Evolutionary conservation across 1,140 invertebrate genomes (phyloP).

Genomic region (Drosophila baimaii): DNA sequence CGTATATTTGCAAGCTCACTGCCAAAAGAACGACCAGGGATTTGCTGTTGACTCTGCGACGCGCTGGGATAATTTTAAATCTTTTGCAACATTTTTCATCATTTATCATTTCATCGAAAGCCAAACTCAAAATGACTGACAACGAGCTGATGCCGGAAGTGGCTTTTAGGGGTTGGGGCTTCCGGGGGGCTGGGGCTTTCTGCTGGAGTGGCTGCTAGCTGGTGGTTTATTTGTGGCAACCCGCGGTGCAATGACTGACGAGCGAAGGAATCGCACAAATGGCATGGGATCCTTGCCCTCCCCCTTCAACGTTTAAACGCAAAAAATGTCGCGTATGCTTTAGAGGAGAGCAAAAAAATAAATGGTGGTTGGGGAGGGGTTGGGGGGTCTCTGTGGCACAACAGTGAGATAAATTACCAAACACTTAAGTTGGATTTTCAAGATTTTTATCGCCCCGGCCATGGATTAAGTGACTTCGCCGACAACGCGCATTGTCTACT

Average conservation of each 20-base stretch:
- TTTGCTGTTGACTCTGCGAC: slow-evolving; percentile 69
- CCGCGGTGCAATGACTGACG: slow-evolving; percentile 71
- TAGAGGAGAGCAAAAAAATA: background rate
- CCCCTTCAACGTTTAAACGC: slow-evolving; percentile 38
- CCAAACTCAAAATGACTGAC: slow-evolving; percentile 82
- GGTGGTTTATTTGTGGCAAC: slow-evolving; percentile 61
- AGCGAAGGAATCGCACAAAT: slow-evolving; percentile 28
- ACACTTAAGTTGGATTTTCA: slow-evolving; percentile 84
- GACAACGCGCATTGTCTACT: slow-evolving; percentile 36
- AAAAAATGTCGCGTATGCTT: slow-evolving; percentile 71
- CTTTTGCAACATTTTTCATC: slow-evolving; percentile 83
- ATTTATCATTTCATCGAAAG: slow-evolving; percentile 84
- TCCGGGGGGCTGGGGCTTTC: background rate
- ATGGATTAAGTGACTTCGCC: slow-evolving; percentile 81
- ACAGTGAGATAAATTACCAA: slow-evolving; percentile 83
- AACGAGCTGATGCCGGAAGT: slow-evolving; percentile 71
- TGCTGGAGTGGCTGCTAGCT: background rate
- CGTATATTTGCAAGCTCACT: slow-evolving; percentile 74
- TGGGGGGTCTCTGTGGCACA: slow-evolving; percentile 11
- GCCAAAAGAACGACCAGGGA: slow-evolving; percentile 30
- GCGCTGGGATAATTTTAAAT: slow-evolving; percentile 78
- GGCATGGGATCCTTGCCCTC: slow-evolving; percentile 16
- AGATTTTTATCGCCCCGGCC: slow-evolving; percentile 82
- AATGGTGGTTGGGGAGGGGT: background rate
- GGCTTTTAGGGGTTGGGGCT: slow-evolving; percentile 13